Conservation (phyloP, 2,888 invertebrate species). For the Cantharis lateralis region DNA sequence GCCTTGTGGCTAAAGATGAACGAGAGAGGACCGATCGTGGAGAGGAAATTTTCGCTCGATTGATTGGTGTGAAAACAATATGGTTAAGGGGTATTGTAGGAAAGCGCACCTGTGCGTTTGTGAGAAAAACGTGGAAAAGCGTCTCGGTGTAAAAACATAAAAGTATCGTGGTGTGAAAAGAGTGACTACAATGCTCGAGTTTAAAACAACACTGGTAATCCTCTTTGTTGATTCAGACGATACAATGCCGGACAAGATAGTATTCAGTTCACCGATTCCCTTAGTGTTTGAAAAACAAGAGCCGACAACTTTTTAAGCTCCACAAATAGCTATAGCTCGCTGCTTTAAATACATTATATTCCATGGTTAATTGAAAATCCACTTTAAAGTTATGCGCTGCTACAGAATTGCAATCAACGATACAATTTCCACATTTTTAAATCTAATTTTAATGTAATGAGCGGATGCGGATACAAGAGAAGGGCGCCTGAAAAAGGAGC, state of each 20-base stretch:
- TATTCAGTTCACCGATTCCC: conserved; percentile 38
- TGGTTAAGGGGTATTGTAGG: conserved; percentile 18
- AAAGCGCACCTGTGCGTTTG: conserved; percentile 35
- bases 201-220: conserved; percentile 36
- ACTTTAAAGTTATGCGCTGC: conserved; percentile 51
- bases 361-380: conserved; percentile 58
- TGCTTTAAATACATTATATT: conserved; percentile 53
- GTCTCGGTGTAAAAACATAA: conserved; percentile 25
- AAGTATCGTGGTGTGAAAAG: conserved; percentile 34
- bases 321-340: conserved; percentile 34
- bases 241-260: conserved; percentile 42
- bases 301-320: conserved; percentile 30
- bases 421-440: conserved; percentile 59
- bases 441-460: conserved; percentile 57
- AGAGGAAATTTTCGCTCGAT: conserved; percentile 18
- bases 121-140: conserved; percentile 19
- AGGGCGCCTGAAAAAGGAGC: conserved; percentile 51
- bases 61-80: conserved; percentile 28
- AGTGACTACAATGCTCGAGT: conserved; percentile 34
- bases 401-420: conserved; percentile 56
- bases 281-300: conserved; percentile 24
- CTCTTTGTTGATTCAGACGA: conserved; percentile 38
- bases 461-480: conserved; percentile 42
- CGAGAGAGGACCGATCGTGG: conserved; percentile 13
- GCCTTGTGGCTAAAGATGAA: conserved; percentile 32